phyloP scores from a whole-genome alignment of 1,140 invertebrate genomes.

The Drosophila gunungcola region DNA sequence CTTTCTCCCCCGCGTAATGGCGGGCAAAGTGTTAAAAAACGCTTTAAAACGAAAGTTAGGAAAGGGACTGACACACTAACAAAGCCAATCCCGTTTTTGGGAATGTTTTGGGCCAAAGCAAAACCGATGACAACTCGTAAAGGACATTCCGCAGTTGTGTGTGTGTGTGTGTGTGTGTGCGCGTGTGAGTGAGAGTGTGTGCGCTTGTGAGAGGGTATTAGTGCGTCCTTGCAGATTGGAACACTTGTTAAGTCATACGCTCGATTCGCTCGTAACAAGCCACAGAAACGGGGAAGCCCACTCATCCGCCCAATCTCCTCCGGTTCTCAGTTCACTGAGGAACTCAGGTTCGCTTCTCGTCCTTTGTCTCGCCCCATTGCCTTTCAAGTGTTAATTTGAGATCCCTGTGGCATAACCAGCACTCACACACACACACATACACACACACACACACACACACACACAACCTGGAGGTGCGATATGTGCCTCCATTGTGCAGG shows the following conservation, averaged over 20 bases:
- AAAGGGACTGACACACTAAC: constrained; percentile 22
- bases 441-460: constrained; percentile 1
- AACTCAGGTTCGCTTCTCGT: neutral
- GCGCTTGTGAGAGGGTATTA: constrained; percentile 9
- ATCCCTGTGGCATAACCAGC: constrained; percentile 55
- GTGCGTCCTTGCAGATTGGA: constrained; percentile 28
- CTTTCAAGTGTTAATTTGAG: constrained; percentile 73
- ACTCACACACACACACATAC: constrained; percentile 23
- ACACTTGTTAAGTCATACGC: constrained; percentile 62
- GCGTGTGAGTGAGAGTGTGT: neutral
- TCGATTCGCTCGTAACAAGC: constrained; percentile 60
- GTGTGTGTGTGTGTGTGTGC: neutral
- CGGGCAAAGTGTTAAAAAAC: constrained; percentile 55
- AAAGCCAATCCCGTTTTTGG: constrained; percentile 42
- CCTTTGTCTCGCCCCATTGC: constrained; percentile 48
- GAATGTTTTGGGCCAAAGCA: constrained; percentile 38
- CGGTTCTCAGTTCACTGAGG: constrained; percentile 8
- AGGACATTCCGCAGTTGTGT: constrained; percentile 34
- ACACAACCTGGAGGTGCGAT: constrained; percentile 7
- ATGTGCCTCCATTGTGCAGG: constrained; percentile 30
- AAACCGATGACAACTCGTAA: constrained; percentile 45
- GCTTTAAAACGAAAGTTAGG: constrained; percentile 34
- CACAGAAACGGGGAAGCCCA: constrained; percentile 15
- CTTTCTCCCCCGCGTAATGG: constrained; percentile 9
- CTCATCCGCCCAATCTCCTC: constrained; percentile 23